Evolutionary conservation across 2,113 vertebrate genomes (phyloP).

Genomic region (Sceloporus tristichus): DNA sequence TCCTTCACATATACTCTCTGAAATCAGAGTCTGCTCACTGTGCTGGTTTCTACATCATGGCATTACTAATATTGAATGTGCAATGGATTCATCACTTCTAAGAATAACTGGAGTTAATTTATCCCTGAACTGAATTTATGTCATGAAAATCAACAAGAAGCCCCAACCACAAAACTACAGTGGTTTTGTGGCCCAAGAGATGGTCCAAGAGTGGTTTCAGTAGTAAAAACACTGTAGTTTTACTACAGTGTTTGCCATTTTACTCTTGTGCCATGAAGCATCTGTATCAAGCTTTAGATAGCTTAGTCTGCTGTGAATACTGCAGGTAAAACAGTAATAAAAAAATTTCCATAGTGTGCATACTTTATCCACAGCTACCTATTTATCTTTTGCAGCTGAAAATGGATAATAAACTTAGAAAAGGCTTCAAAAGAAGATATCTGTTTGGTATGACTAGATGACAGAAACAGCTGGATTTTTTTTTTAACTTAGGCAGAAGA

Average conservation of each 20-base stretch:
- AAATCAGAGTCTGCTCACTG: neutral
- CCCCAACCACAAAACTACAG: neutral
- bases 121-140: neutral
- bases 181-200: neutral
- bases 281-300: neutral
- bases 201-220: neutral
- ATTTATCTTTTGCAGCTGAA: slow-evolving; percentile 3
- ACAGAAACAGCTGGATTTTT: slow-evolving; percentile 3
- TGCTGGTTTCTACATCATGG: neutral
- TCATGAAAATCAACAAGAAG: neutral
- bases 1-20: neutral
- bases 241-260: neutral
- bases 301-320: neutral
- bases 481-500: slow-evolving; percentile 11
- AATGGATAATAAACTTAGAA: neutral
- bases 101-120: neutral
- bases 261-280: neutral
- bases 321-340: neutral
- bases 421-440: slow-evolving; percentile 10
- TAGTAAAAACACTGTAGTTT: neutral
- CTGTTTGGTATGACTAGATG: neutral
- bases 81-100: neutral
- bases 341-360: neutral
- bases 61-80: neutral
- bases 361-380: neutral